A percentile compares a stretch with the other conserved stretches of the same genome.
Evolutionary conservation across 1,140 invertebrate genomes (phyloP).

Genomic region (Anastrepha obliqua): DNA sequence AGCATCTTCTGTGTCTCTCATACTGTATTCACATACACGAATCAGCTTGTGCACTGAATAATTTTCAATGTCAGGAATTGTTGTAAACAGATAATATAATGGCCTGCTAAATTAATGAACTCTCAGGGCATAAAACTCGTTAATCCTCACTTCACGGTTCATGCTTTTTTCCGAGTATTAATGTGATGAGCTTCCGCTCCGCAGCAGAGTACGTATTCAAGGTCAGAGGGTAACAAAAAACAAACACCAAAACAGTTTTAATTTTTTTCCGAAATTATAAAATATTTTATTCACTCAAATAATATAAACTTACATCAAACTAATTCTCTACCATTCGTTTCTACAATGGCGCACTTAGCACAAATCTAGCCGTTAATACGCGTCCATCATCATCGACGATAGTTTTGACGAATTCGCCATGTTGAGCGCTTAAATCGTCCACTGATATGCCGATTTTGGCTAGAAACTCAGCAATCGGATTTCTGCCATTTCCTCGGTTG

Average conservation of each 20-base stretch:
- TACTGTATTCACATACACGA: too few relatives aligned
- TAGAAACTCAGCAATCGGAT: constrained; percentile 63
- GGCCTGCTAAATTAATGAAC: too few relatives aligned
- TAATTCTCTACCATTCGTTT: neutral
- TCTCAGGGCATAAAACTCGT: too few relatives aligned
- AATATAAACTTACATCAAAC: neutral
- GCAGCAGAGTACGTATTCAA: too few relatives aligned
- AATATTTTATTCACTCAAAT: neutral
- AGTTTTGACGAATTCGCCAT: constrained; percentile 63
- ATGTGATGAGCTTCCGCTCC: too few relatives aligned
- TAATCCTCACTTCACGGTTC: too few relatives aligned
- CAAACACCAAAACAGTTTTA: neutral
- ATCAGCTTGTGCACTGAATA: too few relatives aligned
- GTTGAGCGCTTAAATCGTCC: constrained; percentile 60
- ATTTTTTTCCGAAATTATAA: neutral
- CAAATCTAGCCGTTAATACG: constrained; percentile 63
- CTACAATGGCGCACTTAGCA: constrained; percentile 59
- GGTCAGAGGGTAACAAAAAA: neutral
- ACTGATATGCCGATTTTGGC: constrained; percentile 60
- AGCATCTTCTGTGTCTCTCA: too few relatives aligned
- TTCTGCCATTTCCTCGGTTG: neutral
- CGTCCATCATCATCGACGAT: constrained; percentile 66
- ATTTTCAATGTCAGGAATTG: neutral
- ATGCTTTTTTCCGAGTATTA: too few relatives aligned
- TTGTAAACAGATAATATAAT: neutral